Percentiles rank a stretch among this genome's conserved stretches.
Conservation (phyloP, 1,140 invertebrate genomes). For the Ridgeia piscesae region DNA sequence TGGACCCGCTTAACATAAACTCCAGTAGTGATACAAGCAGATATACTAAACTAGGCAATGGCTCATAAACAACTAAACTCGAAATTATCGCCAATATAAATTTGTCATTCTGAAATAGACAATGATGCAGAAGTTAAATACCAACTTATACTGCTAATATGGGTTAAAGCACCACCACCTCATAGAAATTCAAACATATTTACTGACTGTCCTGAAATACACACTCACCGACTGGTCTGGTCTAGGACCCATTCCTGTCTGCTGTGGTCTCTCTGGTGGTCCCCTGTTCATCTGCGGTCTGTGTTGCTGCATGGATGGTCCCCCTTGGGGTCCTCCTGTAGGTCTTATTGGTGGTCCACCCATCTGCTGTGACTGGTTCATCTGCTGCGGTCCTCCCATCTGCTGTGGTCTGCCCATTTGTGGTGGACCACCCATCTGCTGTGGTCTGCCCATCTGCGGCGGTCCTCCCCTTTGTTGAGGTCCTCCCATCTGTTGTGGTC, state of each 20-base stretch:
- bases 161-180: too few species aligned
- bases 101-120: not conserved
- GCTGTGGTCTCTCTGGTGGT: conserved; percentile 6
- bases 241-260: conserved; percentile 21
- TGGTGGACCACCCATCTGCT: conserved; percentile 19
- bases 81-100: not conserved
- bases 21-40: too few species aligned
- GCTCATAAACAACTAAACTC: not conserved
- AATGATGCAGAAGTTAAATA: not conserved
- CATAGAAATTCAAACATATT: not conserved
- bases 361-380: not conserved
- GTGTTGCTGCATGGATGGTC: not conserved
- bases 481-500: not conserved
- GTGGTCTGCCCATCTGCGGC: not conserved
- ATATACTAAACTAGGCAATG: not conserved
- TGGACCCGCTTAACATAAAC: too few species aligned
- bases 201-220: not conserved
- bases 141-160: not conserved
- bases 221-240: not conserved
- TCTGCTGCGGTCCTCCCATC: not conserved
- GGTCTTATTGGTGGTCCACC: not conserved
- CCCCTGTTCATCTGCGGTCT: conserved; percentile 8
- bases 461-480: not conserved
- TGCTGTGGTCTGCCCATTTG: conserved; percentile 24
- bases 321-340: not conserved